A percentile compares a stretch with the other conserved stretches of the same genome.
phyloP scores from a whole-genome alignment of 2,797 vertebrate genomes.

The Gorsachius magnificus region DNA sequence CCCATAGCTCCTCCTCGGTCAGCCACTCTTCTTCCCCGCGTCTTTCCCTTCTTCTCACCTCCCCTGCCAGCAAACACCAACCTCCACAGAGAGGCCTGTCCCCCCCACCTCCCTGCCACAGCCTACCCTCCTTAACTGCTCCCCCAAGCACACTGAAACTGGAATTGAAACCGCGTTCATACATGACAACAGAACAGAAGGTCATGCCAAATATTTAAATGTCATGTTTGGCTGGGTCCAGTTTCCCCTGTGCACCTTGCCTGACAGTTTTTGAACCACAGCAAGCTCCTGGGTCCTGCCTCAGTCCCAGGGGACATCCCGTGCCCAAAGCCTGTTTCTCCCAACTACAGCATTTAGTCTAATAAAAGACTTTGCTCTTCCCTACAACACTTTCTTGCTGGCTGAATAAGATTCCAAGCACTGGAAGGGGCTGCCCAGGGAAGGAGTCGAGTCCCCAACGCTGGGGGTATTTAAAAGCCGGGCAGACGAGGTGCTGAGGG shows the following conservation, averaged over 20 bases:
- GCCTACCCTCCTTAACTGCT: neutral
- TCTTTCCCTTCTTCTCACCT: neutral
- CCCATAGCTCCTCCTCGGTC: neutral
- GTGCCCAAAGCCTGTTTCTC: neutral
- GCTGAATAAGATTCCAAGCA: neutral
- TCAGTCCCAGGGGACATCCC: neutral
- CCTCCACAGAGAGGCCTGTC: neutral
- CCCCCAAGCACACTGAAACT: neutral
- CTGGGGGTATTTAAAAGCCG: too few relatives aligned
- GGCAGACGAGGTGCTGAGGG: too few relatives aligned
- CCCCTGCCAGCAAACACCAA: neutral
- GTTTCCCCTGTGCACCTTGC: fast-evolving
- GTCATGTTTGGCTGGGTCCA: fast-evolving
- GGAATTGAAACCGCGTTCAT: fast-evolving
- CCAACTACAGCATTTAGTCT: neutral
- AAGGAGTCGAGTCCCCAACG: too few relatives aligned
- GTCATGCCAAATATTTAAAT: neutral
- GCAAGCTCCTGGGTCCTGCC: neutral
- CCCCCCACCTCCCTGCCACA: neutral
- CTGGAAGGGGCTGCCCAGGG: too few relatives aligned
- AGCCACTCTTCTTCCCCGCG: neutral
- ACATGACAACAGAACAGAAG: neutral
- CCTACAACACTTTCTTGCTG: neutral
- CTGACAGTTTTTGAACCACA: neutral
- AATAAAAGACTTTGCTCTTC: neutral